Evolutionary conservation across 2,888 invertebrate species (phyloP), one percentile per base, ranked within the genome.

Genomic region (Conops quadrifasciatus): DNA sequence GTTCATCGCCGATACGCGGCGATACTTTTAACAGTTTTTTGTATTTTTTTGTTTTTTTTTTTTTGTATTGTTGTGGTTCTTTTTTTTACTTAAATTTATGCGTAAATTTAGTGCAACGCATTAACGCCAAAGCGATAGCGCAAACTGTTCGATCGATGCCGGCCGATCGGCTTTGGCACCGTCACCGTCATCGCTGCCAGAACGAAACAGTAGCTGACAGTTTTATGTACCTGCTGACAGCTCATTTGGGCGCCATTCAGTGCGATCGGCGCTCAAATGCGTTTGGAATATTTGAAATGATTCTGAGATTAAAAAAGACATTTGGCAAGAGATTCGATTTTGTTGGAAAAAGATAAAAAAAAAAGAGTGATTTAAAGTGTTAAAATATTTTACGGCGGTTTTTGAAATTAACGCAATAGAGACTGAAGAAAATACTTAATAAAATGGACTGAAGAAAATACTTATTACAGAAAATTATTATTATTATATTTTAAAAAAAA

Each of bases 121-220:
- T 68, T 68, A 68, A 60, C 36, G 36, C 36, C 4, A 36, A 51
- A 21, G 68, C 13, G 13, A 51, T 62, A 62, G 62, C 62, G 51
- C 51, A 68, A 62, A 62, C 16, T 51, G 51, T 49, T 60, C 11
- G 26, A 43, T 43, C 47, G 65, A 26, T 19, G 28, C 28, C 21
- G 49, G 49, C 21, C 16, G n/a, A 19, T n/a, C 21, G 19, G 49
- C 13, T 51, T 16, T 24, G 53, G 28, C 36, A 15, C 49, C 15
- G n/a, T 2, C 15, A 43, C 43, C 24, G 21, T 28, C 28, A 49
- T 2, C 47, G 2, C n/a, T n/a, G 30, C 49, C 15, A 24, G 47
- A 47, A 26, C 24, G 60, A 59, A 67, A 68, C 68, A 68, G 68
- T 68, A 68, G 68, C 68, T 68, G 68, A 68, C 68, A 68, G 62